These are phyloP conservation scores for Girardinichthys multiradiatus DNA, from an alignment of 2,113 vertebrate species.

Conservation along the genomic window DNA sequence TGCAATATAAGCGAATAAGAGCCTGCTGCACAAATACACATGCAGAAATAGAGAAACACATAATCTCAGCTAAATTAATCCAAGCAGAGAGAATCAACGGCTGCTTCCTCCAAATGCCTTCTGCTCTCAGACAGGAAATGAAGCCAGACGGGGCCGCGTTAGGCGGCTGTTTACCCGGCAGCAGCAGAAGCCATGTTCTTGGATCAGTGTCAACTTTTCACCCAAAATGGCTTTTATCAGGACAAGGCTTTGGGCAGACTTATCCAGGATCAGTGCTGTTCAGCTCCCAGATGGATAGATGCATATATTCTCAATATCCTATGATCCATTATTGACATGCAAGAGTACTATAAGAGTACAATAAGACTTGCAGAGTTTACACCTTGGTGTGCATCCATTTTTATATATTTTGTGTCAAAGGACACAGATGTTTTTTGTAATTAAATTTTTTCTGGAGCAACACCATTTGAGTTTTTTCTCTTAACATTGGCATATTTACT, in stretches of 20 bases:
- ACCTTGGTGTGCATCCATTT: background rate
- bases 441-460: background rate
- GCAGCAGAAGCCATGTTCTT: slow-evolving; percentile 52
- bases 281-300: slow-evolving; percentile 52
- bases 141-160: slow-evolving; percentile 35
- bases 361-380: background rate
- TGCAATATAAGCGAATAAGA: background rate
- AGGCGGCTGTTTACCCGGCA: slow-evolving; percentile 46
- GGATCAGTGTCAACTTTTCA: slow-evolving; percentile 59
- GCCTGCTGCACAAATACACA: no score
- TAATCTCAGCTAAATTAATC: slow-evolving; percentile 61
- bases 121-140: slow-evolving; percentile 57
- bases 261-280: slow-evolving; percentile 64
- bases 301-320: background rate
- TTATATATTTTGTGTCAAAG: background rate
- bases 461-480: background rate
- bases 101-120: slow-evolving; percentile 50
- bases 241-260: slow-evolving; percentile 51
- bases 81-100: slow-evolving; percentile 43
- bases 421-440: background rate
- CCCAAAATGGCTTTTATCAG: slow-evolving; percentile 66
- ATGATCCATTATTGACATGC: background rate
- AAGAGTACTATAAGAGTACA: background rate
- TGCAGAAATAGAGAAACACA: slow-evolving; percentile 27
- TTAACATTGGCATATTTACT: background rate